These are phyloP conservation scores for Drosophila repleta DNA, from an alignment of 1,140 invertebrate species.

Conservation along the genomic window DNA sequence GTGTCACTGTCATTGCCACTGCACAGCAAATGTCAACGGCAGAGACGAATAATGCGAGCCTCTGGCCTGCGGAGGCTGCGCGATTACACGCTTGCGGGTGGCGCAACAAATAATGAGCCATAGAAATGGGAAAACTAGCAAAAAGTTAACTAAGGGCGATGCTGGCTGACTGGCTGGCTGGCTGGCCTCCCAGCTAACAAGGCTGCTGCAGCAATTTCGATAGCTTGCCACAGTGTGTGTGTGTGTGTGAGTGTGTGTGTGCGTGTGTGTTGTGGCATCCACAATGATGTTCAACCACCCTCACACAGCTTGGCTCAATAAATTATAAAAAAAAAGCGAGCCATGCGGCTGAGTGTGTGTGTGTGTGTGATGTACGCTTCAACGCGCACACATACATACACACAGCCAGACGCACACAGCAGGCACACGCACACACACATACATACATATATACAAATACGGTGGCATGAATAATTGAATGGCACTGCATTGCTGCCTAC, in stretches of 20 bases:
- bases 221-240: constrained; percentile 18
- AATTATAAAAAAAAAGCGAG: constrained; percentile 60
- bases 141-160: constrained; percentile 75
- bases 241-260: constrained; percentile 38
- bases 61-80: constrained; percentile 51
- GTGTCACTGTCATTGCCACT: constrained; percentile 78
- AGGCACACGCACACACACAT: constrained; percentile 14
- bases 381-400: constrained; percentile 50
- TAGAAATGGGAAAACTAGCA: constrained; percentile 65
- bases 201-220: constrained; percentile 34
- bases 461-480: constrained; percentile 65
- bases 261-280: constrained; percentile 47
- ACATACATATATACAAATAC: constrained; percentile 34
- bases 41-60: constrained; percentile 18
- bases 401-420: constrained; percentile 3
- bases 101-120: constrained; percentile 71
- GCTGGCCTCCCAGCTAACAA: constrained; percentile 11
- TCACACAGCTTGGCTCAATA: constrained; percentile 57
- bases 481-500: constrained; percentile 60
- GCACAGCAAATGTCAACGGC: constrained; percentile 47
- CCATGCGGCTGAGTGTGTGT: constrained; percentile 31
- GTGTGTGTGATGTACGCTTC: constrained; percentile 56
- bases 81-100: constrained; percentile 48
- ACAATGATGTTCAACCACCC: constrained; percentile 50
- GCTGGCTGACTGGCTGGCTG: constrained; percentile 6